Evolutionary conservation across 2,888 invertebrate species (phyloP), one percentile per base, ranked within the genome.

Genomic region (Leistus spinibarbis): DNA sequence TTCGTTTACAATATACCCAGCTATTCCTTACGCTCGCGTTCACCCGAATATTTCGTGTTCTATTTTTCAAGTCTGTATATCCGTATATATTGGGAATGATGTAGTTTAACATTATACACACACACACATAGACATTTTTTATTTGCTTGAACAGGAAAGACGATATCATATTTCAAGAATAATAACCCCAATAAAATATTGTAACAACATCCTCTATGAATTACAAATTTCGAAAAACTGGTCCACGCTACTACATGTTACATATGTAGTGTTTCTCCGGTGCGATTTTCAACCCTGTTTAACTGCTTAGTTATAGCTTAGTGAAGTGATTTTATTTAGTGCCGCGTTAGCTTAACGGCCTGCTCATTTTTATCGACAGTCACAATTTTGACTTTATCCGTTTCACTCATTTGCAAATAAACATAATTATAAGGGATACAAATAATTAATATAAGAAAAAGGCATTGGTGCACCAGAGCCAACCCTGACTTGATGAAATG

Each of bases 111-210:
- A 40, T 40, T 40, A 40, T 40, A 40, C 40, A 40, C 40, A 40
- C 40, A 40, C 13, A 40, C 13, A 40, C 13, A n/a, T n/a, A n/a
- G n/a, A n/a, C n/a, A n/a, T 40, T 74, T 74, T 68, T 74, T 67
- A 60, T 23, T n/a, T 67, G 40, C 53, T 23, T 71, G 23, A 40
- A 20, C 72, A 65, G 72, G 74, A 74, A 74, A 23, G 40, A 20
- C 22, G 53, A 67, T 74, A 74, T 74, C 74, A 74, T 74, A 74
- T 74, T 74, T 74, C 74, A 74, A 74, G 74, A 74, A 74, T 74
- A 74, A 74, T 74, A 74, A 68, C 74, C 74, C 54, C 74, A 74
- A 74, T 74, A 74, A 74, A 74, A 74, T 74, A 74, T 74, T 68
- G 68, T 74, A 74, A 74, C 74, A 74, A 68, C 74, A 74, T 74